Evolutionary conservation across 1,140 invertebrate genomes (phyloP).

Genomic region (Wiebesia pumilae): DNA sequence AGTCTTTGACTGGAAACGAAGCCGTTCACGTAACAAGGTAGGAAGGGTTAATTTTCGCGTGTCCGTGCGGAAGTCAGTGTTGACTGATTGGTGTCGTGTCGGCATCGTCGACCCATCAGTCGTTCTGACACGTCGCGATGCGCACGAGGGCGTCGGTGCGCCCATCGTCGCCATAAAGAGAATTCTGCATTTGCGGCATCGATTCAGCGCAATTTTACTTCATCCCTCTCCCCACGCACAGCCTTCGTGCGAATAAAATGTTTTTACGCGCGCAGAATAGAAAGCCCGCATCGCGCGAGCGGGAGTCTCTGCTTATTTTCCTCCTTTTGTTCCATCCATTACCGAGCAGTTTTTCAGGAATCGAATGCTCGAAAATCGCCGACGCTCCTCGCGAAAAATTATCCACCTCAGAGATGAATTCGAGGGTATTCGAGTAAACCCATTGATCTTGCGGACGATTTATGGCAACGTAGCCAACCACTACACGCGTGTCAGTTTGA

Average conservation of each 20-base stretch:
- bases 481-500: slow-evolving; percentile 29
- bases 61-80: slow-evolving; percentile 35
- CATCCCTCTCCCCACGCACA: not conserved
- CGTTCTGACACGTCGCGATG: slow-evolving; percentile 53
- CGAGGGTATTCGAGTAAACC: not conserved
- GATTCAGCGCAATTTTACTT: slow-evolving; percentile 42
- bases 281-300: not conserved
- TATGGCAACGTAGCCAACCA: not conserved
- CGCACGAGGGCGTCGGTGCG: not conserved
- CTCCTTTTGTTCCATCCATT: not conserved
- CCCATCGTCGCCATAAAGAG: slow-evolving; percentile 7
- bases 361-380: not conserved
- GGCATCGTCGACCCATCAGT: slow-evolving; percentile 42
- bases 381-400: not conserved
- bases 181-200: slow-evolving; percentile 37
- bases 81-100: slow-evolving; percentile 58
- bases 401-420: slow-evolving; percentile 10
- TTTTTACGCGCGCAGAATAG: slow-evolving; percentile 22
- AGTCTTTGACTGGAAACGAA: too few species aligned
- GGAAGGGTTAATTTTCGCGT: slow-evolving; percentile 31
- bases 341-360: too few species aligned
- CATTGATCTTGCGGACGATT: slow-evolving; percentile 29
- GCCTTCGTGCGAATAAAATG: not conserved
- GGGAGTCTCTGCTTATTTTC: not conserved
- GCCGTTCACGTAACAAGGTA: slow-evolving; percentile 35